Evolutionary conservation across 2,113 vertebrate species (phyloP).

Genomic region (Alligator sinensis): DNA sequence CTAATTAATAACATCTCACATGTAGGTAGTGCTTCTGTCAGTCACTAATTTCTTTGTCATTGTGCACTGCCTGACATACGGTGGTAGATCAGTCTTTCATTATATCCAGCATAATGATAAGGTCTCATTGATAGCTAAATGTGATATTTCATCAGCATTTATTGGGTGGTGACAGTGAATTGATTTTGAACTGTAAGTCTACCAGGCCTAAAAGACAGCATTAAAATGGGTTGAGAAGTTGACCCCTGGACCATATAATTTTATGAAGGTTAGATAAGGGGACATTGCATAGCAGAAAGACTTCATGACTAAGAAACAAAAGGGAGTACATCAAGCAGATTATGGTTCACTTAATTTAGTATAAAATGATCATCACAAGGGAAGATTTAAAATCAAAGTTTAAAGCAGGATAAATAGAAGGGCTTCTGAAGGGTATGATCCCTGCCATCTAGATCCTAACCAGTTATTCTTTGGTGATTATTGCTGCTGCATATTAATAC

Average conservation of each 20-base stretch:
- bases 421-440: background rate
- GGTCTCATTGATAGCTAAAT: slow-evolving; percentile 5
- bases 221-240: background rate
- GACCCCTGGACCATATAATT: background rate
- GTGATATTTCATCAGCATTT: slow-evolving; percentile 19
- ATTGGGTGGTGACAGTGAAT: background rate
- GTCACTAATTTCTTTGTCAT: background rate
- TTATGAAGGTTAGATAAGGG: background rate
- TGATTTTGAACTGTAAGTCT: slow-evolving; percentile 23
- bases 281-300: background rate
- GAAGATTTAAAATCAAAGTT: background rate
- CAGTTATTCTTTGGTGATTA: background rate
- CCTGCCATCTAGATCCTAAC: background rate
- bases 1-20: background rate
- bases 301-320: background rate
- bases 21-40: background rate
- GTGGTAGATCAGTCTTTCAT: background rate
- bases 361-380: background rate
- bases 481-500: background rate
- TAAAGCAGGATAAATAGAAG: background rate
- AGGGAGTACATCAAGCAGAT: background rate
- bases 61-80: background rate
- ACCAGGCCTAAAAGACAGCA: background rate
- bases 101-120: background rate
- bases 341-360: background rate